Conservation (phyloP, 2,113 vertebrate genomes). For the Mohoua ochrocephala region DNA sequence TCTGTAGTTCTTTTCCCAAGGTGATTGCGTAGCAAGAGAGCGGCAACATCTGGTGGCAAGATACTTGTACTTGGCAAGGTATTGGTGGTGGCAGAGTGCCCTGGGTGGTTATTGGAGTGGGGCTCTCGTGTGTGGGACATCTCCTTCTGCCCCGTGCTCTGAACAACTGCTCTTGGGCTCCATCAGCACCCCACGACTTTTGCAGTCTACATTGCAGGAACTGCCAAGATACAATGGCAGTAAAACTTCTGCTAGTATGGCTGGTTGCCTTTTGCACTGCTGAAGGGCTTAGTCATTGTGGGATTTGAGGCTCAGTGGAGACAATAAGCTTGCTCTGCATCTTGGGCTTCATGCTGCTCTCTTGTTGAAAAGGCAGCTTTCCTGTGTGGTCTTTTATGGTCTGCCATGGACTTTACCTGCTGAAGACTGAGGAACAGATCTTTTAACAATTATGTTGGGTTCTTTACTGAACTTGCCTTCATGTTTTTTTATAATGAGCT, state of each 20-base stretch:
- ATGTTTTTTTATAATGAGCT: not conserved
- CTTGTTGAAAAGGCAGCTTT: not conserved
- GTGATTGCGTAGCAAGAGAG: rapidly evolving
- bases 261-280: not conserved
- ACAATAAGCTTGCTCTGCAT: not conserved
- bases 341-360: not conserved
- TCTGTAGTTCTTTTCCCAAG: not conserved
- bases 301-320: not conserved
- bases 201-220: not conserved
- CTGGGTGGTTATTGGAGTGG: rapidly evolving
- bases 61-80: not conserved
- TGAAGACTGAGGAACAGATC: not conserved
- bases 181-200: not conserved
- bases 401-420: not conserved
- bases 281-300: not conserved
- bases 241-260: not conserved
- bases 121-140: rapidly evolving
- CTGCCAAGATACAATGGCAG: not conserved
- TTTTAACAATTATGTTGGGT: not conserved
- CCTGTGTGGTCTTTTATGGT: not conserved
- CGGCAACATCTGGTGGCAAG: not conserved
- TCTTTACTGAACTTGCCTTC: not conserved
- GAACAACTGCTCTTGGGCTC: not conserved
- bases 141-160: rapidly evolving
- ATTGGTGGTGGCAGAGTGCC: not conserved